These are phyloP conservation scores for Junco hyemalis DNA, from an alignment of 2,113 vertebrate genomes.

Conservation along the genomic window DNA sequence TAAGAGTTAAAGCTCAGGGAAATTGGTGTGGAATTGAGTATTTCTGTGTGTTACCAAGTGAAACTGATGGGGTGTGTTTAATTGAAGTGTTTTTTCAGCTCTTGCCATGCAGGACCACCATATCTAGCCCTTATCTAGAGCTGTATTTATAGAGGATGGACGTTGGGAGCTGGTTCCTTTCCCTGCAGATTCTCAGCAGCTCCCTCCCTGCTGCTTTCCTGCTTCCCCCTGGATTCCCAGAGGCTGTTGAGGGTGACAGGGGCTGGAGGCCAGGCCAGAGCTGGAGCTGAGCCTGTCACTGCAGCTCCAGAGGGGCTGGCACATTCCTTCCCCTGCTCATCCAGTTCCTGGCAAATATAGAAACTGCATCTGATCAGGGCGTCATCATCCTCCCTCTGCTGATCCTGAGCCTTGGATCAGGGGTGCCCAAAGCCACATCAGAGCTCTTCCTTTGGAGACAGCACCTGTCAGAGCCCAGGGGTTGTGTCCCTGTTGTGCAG, in stretches of 20 bases:
- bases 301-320: constrained; percentile 25
- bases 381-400: not conserved
- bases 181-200: not conserved
- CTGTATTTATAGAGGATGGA: not conserved
- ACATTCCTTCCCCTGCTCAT: constrained; percentile 4
- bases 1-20: not conserved
- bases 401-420: not conserved
- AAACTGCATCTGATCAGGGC: not conserved
- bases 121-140: not conserved
- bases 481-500: not conserved
- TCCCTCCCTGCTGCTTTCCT: not conserved
- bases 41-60: not conserved
- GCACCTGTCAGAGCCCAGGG: not conserved
- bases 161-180: not conserved
- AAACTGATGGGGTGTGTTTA: not conserved
- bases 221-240: not conserved
- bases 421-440: not conserved
- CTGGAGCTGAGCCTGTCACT: constrained; percentile 9
- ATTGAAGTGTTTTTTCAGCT: not conserved
- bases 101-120: not conserved
- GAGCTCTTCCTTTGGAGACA: not conserved
- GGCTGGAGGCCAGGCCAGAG: not conserved
- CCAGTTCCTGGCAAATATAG: not conserved
- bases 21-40: not conserved
- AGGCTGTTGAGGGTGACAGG: not conserved